A percentile compares a stretch with the other conserved stretches of the same genome.
Evolutionary conservation across 2,797 vertebrate species (phyloP).

Genomic region (Arrhamphus sclerolepis): DNA sequence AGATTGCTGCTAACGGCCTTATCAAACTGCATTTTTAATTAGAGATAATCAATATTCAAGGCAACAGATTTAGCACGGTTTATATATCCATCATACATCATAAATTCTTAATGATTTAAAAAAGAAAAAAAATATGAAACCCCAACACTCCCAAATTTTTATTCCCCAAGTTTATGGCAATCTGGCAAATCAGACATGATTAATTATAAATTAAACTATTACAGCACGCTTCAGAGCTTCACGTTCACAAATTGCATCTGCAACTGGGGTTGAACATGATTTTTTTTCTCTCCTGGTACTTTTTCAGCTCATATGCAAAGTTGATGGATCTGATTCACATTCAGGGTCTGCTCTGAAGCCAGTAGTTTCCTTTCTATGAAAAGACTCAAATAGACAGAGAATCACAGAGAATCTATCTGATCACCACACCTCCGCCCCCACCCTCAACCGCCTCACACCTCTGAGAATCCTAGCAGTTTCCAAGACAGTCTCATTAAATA

Average conservation of each 20-base stretch:
- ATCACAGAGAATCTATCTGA: constrained; percentile 74
- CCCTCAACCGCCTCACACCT: constrained; percentile 23
- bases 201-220: constrained; percentile 88
- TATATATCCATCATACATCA: constrained; percentile 92
- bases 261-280: constrained; percentile 66
- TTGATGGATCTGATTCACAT: constrained; percentile 69
- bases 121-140: constrained; percentile 47
- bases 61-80: constrained; percentile 79
- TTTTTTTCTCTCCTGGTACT: constrained; percentile 66
- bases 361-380: constrained; percentile 80
- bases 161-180: constrained; percentile 87
- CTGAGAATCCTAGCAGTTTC: constrained; percentile 57
- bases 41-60: constrained; percentile 96
- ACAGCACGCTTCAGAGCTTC: constrained; percentile 69
- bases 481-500: constrained; percentile 74
- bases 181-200: constrained; percentile 95
- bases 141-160: constrained; percentile 85
- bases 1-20: constrained; percentile 60
- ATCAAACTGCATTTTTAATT: constrained; percentile 94
- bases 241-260: constrained; percentile 74
- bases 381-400: constrained; percentile 74
- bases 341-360: constrained; percentile 65
- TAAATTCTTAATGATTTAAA: constrained; percentile 91
- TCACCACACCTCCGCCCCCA: constrained; percentile 30
- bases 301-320: constrained; percentile 51